phyloP scores from a whole-genome alignment of 2,113 vertebrate genomes.

The Callopanchax toddi region DNA sequence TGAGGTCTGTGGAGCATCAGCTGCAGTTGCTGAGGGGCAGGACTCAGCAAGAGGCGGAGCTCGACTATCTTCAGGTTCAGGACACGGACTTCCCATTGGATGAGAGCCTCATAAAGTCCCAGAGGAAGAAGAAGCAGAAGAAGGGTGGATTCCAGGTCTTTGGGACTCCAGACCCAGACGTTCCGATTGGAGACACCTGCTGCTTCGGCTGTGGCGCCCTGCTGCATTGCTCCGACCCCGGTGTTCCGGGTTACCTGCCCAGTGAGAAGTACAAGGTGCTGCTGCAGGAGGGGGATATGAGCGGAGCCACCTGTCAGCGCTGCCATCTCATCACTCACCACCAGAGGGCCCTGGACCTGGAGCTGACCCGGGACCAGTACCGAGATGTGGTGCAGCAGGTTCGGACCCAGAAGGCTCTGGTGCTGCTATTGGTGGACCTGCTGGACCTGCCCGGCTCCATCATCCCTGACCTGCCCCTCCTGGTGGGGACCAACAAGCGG shows the following conservation, averaged over 20 bases:
- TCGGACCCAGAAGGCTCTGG: conserved; percentile 76
- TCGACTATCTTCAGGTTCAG: conserved; percentile 61
- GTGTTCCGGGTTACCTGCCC: conserved; percentile 84
- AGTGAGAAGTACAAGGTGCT: conserved; percentile 81
- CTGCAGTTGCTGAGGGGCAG: conserved; percentile 36
- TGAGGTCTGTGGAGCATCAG: conserved; percentile 55
- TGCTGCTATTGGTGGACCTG: conserved; percentile 88
- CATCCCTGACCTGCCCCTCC: conserved; percentile 72
- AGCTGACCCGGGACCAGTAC: conserved; percentile 79
- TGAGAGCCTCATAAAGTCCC: not conserved
- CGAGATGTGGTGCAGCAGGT: conserved; percentile 68
- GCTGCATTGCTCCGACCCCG: conserved; percentile 80
- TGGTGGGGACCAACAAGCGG: conserved; percentile 80
- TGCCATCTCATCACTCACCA: conserved; percentile 85
- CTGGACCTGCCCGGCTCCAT: conserved; percentile 86
- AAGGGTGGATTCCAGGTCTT: conserved; percentile 57
- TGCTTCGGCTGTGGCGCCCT: conserved; percentile 89
- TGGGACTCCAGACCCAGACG: conserved; percentile 67
- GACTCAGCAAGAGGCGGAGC: conserved; percentile 1
- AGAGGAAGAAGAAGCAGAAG: conserved; percentile 48
- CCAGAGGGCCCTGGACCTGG: conserved; percentile 77
- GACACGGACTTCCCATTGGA: conserved; percentile 67
- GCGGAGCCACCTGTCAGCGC: conserved; percentile 82
- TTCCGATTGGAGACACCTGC: conserved; percentile 70
- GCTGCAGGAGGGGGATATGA: conserved; percentile 41